Conservation (phyloP, 1,140 invertebrate genomes). For the Phortica variegata region DNA sequence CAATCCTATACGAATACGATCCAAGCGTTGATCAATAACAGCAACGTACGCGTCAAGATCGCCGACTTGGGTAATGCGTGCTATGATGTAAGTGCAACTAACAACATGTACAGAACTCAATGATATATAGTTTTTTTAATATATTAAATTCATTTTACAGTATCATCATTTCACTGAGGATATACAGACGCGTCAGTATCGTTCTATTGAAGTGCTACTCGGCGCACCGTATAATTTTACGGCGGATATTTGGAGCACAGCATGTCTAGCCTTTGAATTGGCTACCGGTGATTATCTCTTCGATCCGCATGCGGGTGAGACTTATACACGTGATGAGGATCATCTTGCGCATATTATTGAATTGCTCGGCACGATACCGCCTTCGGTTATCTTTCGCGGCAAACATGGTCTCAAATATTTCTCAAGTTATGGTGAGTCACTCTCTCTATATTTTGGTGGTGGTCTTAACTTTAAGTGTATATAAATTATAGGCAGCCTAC, state of each 20-base stretch:
- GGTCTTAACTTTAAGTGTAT: background rate
- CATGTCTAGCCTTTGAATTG: conserved; percentile 98
- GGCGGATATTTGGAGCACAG: conserved; percentile 98
- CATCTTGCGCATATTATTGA: conserved; percentile 99
- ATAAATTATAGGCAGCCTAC: conserved; percentile 69
- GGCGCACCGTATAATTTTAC: conserved; percentile 92
- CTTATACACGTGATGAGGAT: conserved; percentile 92
- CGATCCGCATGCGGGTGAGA: conserved; percentile 89
- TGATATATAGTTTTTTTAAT: background rate
- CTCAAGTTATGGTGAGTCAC: conserved; percentile 62
- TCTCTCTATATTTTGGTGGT: conserved; percentile 43
- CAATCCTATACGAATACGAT: conserved; percentile 58
- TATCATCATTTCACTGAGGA: conserved; percentile 64
- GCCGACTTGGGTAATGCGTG: conserved; percentile 99
- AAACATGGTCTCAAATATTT: conserved; percentile 56
- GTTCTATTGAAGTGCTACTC: conserved; percentile 89
- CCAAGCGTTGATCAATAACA: conserved; percentile 84
- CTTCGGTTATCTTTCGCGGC: conserved; percentile 50
- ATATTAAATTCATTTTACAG: conserved; percentile 10
- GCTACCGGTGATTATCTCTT: conserved; percentile 99
- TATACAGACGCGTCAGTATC: conserved; percentile 98
- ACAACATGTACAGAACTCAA: background rate
- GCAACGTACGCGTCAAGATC: conserved; percentile 89
- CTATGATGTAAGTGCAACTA: conserved; percentile 67
- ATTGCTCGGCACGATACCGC: conserved; percentile 91